A percentile compares a stretch with the other conserved stretches of the same genome.
Evolutionary conservation across 2,888 invertebrate genomes (phyloP).

Genomic region (Lithophane leautieri): DNA sequence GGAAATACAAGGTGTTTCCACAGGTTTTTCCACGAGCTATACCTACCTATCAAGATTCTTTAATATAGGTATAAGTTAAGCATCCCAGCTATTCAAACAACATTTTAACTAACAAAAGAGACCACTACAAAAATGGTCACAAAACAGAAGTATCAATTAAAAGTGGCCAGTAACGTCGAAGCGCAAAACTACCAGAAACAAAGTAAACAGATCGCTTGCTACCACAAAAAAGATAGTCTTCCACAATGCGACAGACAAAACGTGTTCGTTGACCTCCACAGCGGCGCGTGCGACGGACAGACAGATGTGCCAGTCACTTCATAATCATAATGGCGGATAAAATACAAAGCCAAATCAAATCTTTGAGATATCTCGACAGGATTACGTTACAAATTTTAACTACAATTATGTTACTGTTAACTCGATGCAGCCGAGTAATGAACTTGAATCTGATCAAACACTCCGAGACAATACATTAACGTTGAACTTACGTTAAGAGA

Average conservation of each 20-base stretch:
- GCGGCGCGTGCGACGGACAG: conserved; percentile 84
- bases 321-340: conserved; percentile 85
- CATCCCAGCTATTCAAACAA: neutral
- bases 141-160: conserved; percentile 67
- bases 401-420: conserved; percentile 87
- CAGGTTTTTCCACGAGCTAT: too few relatives aligned
- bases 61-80: conserved; percentile 1
- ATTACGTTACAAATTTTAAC: conserved; percentile 88
- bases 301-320: conserved; percentile 87
- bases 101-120: neutral
- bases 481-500: conserved; percentile 51
- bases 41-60: neutral
- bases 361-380: conserved; percentile 85
- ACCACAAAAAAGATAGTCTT: conserved; percentile 76
- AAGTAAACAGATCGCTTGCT: conserved; percentile 75
- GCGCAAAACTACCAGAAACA: conserved; percentile 61
- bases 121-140: conserved; percentile 21
- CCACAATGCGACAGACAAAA: conserved; percentile 74
- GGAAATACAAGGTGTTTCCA: too few relatives aligned
- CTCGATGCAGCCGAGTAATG: conserved; percentile 82
- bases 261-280: conserved; percentile 80
- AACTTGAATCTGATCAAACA: conserved; percentile 80
- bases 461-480: conserved; percentile 48
- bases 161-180: conserved; percentile 33
- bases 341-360: conserved; percentile 86